Evolutionary conservation across 1,140 invertebrate species (phyloP).

Genomic region (Zaprionus africanus): DNA sequence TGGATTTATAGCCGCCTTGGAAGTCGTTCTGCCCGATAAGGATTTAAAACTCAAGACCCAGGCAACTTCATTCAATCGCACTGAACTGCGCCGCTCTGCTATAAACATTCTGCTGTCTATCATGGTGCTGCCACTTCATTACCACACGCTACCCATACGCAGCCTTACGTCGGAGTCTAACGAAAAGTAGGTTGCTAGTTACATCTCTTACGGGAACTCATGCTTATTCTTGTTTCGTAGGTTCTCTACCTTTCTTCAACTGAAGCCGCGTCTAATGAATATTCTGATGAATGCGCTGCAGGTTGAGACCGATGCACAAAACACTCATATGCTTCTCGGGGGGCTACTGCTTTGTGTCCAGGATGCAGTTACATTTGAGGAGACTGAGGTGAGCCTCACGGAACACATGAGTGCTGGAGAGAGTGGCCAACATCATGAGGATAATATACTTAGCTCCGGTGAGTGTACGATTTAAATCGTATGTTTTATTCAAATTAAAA

Average conservation of each 20-base stretch:
- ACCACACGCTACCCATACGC: slow-evolving; percentile 91
- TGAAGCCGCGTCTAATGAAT: slow-evolving; percentile 93
- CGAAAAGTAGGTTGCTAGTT: slow-evolving; percentile 81
- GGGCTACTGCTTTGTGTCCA: slow-evolving; percentile 92
- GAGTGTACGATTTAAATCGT: slow-evolving; percentile 58
- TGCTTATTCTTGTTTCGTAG: slow-evolving; percentile 47
- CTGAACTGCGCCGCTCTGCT: slow-evolving; percentile 94
- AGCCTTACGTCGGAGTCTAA: slow-evolving; percentile 87
- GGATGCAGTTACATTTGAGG: slow-evolving; percentile 92
- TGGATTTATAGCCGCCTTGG: slow-evolving; percentile 94
- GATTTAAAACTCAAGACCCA: slow-evolving; percentile 88
- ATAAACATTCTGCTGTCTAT: slow-evolving; percentile 96
- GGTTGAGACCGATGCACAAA: slow-evolving; percentile 93
- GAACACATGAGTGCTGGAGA: slow-evolving; percentile 85
- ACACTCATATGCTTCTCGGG: slow-evolving; percentile 95
- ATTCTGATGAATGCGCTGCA: slow-evolving; percentile 93
- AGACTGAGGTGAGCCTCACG: slow-evolving; percentile 85
- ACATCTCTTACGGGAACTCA: background rate
- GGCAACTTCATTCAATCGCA: slow-evolving; percentile 87
- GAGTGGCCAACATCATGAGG: slow-evolving; percentile 85
- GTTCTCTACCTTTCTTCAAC: slow-evolving; percentile 89
- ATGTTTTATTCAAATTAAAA: slow-evolving; percentile 23
- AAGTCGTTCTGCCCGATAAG: slow-evolving; percentile 93
- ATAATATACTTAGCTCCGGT: slow-evolving; percentile 91
- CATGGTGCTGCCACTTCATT: slow-evolving; percentile 95